phyloP scores from a whole-genome alignment of 2,113 vertebrate species.

The Macquaria ambigua region DNA sequence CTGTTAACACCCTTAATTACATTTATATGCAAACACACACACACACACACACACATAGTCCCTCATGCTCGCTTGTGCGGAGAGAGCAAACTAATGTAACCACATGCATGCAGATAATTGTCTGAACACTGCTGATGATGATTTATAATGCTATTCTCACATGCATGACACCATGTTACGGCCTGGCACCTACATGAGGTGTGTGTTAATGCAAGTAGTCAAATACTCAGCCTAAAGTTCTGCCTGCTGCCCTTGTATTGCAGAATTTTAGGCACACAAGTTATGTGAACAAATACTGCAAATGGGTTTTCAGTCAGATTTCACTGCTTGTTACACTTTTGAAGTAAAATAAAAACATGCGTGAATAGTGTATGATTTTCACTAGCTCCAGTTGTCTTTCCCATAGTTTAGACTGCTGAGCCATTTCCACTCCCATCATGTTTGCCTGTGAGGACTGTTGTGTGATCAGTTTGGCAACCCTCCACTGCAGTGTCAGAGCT shows the following conservation, averaged over 20 bases:
- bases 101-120: constrained; percentile 24
- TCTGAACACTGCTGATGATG: constrained; percentile 33
- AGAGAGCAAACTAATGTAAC: constrained; percentile 3
- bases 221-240: constrained; percentile 7
- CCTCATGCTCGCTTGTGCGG: constrained; percentile 3
- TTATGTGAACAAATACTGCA: neutral
- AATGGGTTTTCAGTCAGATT: constrained; percentile 11
- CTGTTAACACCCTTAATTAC: constrained; percentile 41
- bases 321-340: neutral
- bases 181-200: neutral
- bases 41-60: constrained; percentile 1
- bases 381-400: constrained; percentile 2
- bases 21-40: constrained; percentile 46
- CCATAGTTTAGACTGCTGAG: constrained; percentile 19
- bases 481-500: constrained; percentile 33
- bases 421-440: constrained; percentile 25
- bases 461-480: constrained; percentile 63
- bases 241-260: neutral
- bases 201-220: constrained; percentile 9
- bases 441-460: constrained; percentile 45
- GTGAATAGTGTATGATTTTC: neutral
- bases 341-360: neutral
- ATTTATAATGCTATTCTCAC: constrained; percentile 28
- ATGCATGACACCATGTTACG: constrained; percentile 11
- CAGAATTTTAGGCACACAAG: neutral